A percentile compares a stretch with the other conserved stretches of the same genome.
These are phyloP conservation scores for Nephotettix cincticeps DNA, from an alignment of 1,140 invertebrate genomes.

Conservation along the genomic window DNA sequence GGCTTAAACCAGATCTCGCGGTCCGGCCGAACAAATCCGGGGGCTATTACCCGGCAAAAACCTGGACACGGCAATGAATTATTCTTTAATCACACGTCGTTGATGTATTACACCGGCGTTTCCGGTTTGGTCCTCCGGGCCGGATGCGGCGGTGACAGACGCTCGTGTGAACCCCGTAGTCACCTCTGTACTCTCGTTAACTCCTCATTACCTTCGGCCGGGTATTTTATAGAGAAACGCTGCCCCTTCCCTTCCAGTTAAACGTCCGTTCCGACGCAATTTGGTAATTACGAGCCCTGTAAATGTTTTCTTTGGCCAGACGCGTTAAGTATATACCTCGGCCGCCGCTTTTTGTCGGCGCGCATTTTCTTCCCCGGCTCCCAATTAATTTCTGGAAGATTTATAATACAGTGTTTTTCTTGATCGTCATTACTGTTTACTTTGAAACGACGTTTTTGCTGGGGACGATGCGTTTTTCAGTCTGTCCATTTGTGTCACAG, in stretches of 20 bases:
- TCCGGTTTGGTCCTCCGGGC: background rate
- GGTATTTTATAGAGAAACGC: slow-evolving; percentile 17
- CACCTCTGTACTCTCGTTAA: slow-evolving; percentile 10
- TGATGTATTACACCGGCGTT: slow-evolving; percentile 5
- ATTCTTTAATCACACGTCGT: slow-evolving; percentile 15
- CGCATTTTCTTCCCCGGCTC: slow-evolving; percentile 3
- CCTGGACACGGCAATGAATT: slow-evolving; percentile 1
- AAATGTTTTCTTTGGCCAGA: slow-evolving; percentile 19
- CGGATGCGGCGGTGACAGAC: slow-evolving; percentile 2
- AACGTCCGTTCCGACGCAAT: slow-evolving; percentile 15
- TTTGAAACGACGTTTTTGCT: slow-evolving; percentile 2
- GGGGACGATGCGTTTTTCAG: no score
- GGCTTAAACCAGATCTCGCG: slow-evolving; percentile 8
- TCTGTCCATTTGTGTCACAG: no score
- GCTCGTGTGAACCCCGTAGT: slow-evolving; percentile 12
- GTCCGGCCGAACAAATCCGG: background rate
- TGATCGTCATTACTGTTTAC: slow-evolving; percentile 12
- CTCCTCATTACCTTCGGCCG: background rate
- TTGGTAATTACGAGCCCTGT: slow-evolving; percentile 19
- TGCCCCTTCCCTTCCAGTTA: slow-evolving; percentile 7
- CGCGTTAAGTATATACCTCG: slow-evolving; percentile 18
- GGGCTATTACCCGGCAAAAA: slow-evolving; percentile 6
- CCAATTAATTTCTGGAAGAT: slow-evolving; percentile 18
- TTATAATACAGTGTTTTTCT: background rate
- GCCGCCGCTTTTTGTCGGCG: slow-evolving; percentile 14